Evolutionary conservation across 1,140 invertebrate genomes (phyloP), one percentile per base, ranked within the genome.

Genomic region (Danaus melanippus): DNA sequence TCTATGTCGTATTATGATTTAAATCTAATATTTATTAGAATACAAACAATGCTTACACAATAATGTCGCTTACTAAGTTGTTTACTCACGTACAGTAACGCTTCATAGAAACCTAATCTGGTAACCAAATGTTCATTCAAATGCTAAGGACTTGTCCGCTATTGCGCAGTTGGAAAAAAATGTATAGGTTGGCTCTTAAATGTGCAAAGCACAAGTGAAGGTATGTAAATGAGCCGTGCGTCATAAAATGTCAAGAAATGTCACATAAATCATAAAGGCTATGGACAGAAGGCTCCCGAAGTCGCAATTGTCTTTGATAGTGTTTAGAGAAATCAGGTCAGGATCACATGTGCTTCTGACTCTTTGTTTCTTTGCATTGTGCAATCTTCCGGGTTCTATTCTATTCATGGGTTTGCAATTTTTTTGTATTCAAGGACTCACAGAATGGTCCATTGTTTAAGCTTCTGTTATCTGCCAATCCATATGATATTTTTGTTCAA

Each of bases 91-190:
- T 72, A 70, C 59, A 71, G 69, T 67, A 62, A 64, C 67, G 60
- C 46, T 59, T 69, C 75, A 77, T 76, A 78, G 77, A 81, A 71
- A 74, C 60, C 74, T 86, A 79, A 86, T 86, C 77, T 84, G 81
- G 79, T 84, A 84, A 86, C 81, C 81, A 86, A 84, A 84, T 84
- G 84, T 84, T 74, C 69, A 79, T 84, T 86, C 68, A 82, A 79
- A 84, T 84, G 83, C 74, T 79, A 86, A 83, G 65, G 67, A 71
- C 67, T 60, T 57, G 54, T 60, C 64, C 53, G 44, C 67, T 69
- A 78, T 83, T 81, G 75, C 79, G 73, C 58, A 75, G 71, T 76
- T 60, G 56, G 58, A 60, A 62, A 81, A 84, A 80, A 86, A 84
- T 62, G 67, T 63, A 66, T 66, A 63, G 67, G 61, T 69, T 66